A percentile compares a stretch with the other conserved stretches of the same genome.
Evolutionary conservation across 2,888 invertebrate genomes (phyloP).

Genomic region (Tetrapedia diversipes): DNA sequence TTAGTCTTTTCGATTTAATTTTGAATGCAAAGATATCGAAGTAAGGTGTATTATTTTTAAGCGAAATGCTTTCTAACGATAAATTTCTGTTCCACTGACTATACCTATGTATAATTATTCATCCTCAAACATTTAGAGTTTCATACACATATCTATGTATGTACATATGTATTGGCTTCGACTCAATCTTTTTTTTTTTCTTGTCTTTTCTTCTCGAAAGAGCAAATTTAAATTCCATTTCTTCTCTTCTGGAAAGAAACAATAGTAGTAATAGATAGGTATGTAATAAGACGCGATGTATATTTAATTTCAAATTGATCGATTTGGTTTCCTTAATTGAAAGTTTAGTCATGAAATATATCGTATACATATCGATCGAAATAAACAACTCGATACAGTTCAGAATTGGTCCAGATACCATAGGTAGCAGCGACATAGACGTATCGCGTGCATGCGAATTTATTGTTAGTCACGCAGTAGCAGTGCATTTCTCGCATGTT

Average conservation of each 20-base stretch:
- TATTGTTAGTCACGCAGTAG: slow-evolving; percentile 52
- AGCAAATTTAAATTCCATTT: background rate
- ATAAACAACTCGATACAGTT: background rate
- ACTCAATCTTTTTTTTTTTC: too few relatives aligned
- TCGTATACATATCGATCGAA: background rate
- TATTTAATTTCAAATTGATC: too few relatives aligned
- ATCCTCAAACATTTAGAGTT: background rate
- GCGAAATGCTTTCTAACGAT: background rate
- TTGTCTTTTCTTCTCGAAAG: background rate
- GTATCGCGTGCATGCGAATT: slow-evolving; percentile 24
- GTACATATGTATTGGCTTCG: background rate
- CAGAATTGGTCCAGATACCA: slow-evolving; percentile 2
- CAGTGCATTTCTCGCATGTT: slow-evolving; percentile 30
- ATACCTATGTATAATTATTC: background rate
- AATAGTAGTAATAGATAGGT: background rate
- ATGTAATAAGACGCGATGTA: too few relatives aligned
- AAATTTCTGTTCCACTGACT: background rate
- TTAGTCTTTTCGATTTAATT: too few relatives aligned
- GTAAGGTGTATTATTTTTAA: too few relatives aligned
- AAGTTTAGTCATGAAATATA: background rate
- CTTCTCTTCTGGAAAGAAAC: background rate
- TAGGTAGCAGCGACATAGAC: background rate
- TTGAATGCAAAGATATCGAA: too few relatives aligned
- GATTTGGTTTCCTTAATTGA: background rate
- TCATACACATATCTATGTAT: background rate